Percentiles rank a stretch among this genome's conserved stretches.
Conservation (phyloP, 2,888 invertebrate species). For the Corythucha ciliata region DNA sequence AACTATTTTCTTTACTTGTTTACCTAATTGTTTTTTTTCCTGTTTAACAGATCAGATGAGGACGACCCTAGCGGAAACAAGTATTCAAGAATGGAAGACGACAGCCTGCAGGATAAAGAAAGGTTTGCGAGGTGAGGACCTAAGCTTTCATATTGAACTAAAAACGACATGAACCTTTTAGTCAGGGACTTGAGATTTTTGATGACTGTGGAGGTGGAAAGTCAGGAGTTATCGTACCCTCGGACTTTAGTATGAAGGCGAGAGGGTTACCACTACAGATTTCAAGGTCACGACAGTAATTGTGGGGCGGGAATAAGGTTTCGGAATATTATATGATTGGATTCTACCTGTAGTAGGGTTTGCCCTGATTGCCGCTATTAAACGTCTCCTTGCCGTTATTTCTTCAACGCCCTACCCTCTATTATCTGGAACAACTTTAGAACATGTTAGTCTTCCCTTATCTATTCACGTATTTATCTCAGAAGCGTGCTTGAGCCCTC, state of each 20-base stretch:
- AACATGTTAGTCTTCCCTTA: not conserved
- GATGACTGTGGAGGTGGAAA: no score
- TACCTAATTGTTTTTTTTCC: no score
- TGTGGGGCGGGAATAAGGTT: no score
- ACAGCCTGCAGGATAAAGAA: constrained; percentile 92
- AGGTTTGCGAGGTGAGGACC: constrained; percentile 33
- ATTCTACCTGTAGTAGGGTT: not conserved
- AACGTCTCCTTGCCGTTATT: not conserved
- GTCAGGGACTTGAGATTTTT: no score
- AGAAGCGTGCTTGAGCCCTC: not conserved
- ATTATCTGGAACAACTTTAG: not conserved
- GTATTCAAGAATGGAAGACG: constrained; percentile 85
- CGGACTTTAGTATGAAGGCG: no score
- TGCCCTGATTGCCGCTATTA: not conserved
- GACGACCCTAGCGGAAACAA: constrained; percentile 76
- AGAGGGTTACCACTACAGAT: no score
- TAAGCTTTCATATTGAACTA: not conserved
- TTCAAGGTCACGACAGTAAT: no score
- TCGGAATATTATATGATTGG: no score
- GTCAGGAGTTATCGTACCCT: no score
- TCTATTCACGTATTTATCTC: constrained; percentile 6
- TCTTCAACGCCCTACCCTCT: not conserved
- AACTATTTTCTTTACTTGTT: no score
- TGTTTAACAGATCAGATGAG: constrained; percentile 60
- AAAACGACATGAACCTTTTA: no score